These are phyloP conservation scores for Tupaia chinensis DNA, from an alignment of 2,113 vertebrate genomes.

Conservation along the genomic window DNA sequence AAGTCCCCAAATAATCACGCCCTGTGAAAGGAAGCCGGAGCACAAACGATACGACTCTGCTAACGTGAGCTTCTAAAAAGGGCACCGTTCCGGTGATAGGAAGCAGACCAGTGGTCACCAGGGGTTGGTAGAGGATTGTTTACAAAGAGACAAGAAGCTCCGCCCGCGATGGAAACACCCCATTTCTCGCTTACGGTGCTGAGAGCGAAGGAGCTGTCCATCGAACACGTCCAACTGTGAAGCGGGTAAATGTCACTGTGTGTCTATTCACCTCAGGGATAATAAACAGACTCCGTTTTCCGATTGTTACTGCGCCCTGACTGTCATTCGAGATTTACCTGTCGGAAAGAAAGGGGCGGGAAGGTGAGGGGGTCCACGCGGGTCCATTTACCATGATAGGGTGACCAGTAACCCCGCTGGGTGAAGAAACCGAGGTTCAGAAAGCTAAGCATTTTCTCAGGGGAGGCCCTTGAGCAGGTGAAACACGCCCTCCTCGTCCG, in stretches of 20 bases:
- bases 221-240: background rate
- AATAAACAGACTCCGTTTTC: background rate
- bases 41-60: background rate
- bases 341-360: background rate
- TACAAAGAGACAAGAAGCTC: background rate
- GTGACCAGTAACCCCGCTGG: accelerated
- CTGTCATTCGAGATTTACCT: no score
- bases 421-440: background rate
- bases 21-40: background rate
- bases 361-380: background rate
- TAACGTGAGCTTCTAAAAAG: background rate
- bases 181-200: background rate
- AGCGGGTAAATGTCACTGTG: no score
- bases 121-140: background rate
- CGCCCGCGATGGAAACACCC: background rate
- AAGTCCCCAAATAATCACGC: background rate
- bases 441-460: no score
- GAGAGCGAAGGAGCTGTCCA: background rate
- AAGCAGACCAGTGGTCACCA: background rate
- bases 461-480: no score
- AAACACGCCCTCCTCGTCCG: no score
- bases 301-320: background rate
- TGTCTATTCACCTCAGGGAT: background rate
- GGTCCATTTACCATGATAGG: background rate
- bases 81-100: background rate